These are phyloP conservation scores for Drosophila oshimai DNA, from an alignment of 1,140 invertebrate species.

Conservation along the genomic window DNA sequence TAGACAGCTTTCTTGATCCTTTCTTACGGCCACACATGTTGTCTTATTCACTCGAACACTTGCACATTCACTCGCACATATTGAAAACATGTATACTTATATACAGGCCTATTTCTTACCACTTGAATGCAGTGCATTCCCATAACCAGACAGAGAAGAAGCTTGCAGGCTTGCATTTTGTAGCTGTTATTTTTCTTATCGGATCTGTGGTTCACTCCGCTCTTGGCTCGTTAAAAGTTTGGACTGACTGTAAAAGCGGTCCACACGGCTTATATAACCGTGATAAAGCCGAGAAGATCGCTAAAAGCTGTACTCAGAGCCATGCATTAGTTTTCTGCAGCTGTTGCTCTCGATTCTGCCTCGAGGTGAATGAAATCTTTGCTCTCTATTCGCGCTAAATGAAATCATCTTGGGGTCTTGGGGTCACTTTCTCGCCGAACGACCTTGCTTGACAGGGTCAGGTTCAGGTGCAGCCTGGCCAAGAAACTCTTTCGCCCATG, in stretches of 20 bases:
- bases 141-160: constrained; percentile 45
- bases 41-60: neutral
- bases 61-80: neutral
- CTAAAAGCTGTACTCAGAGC: constrained; percentile 17
- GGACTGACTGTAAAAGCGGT: constrained; percentile 54
- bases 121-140: constrained; percentile 36
- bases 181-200: constrained; percentile 33
- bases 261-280: constrained; percentile 65
- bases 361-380: constrained; percentile 13
- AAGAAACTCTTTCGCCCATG: constrained; percentile 7
- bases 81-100: neutral
- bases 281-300: constrained; percentile 10
- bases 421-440: constrained; percentile 21
- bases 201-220: constrained; percentile 22
- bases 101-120: neutral
- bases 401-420: constrained; percentile 6
- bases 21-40: neutral
- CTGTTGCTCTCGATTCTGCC: constrained; percentile 4
- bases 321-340: constrained; percentile 18
- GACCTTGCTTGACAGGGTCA: constrained; percentile 5
- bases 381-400: constrained; percentile 40
- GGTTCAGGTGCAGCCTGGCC: neutral
- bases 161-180: constrained; percentile 38
- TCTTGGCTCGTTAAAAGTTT: constrained; percentile 61
- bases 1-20: neutral